Evolutionary conservation across 2,888 invertebrate species (phyloP).

Genomic region (Odontothrips loti): DNA sequence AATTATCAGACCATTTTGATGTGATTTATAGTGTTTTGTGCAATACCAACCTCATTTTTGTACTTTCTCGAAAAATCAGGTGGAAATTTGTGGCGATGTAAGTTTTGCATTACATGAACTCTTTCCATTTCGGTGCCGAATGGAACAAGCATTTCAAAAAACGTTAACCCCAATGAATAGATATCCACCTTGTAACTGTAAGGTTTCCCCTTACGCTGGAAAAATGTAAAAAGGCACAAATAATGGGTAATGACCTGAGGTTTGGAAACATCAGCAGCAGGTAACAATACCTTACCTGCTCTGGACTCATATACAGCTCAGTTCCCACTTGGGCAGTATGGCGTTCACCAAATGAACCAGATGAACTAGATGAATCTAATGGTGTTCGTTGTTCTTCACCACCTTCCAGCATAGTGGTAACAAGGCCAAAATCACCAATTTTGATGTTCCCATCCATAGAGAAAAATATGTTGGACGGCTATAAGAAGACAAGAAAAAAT

Average conservation of each 20-base stretch:
- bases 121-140: slow-evolving; percentile 91
- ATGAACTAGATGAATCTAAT: slow-evolving; percentile 31
- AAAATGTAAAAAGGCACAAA: slow-evolving; percentile 37
- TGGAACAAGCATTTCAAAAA: slow-evolving; percentile 86
- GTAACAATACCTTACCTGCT: slow-evolving; percentile 58
- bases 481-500: slow-evolving; percentile 41
- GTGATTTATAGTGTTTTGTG: slow-evolving; percentile 6
- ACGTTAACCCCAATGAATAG: slow-evolving; percentile 87
- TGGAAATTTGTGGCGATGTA: slow-evolving; percentile 67
- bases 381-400: slow-evolving; percentile 37
- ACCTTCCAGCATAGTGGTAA: slow-evolving; percentile 73
- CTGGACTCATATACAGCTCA: slow-evolving; percentile 96
- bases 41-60: slow-evolving; percentile 62
- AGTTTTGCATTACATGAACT: slow-evolving; percentile 59
- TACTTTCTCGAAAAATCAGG: slow-evolving; percentile 59
- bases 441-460: slow-evolving; percentile 85
- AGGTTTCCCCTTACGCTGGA: slow-evolving; percentile 57
- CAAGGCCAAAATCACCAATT: slow-evolving; percentile 98
- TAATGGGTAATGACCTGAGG: background rate
- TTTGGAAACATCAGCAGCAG: background rate
- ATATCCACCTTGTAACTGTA: slow-evolving; percentile 93
- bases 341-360: slow-evolving; percentile 42
- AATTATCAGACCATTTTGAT: slow-evolving; percentile 26
- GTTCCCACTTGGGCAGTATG: slow-evolving; percentile 72
- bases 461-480: slow-evolving; percentile 91